A percentile compares a stretch with the other conserved stretches of the same genome.
These are phyloP conservation scores for Colletes collaris DNA, from an alignment of 2,888 invertebrate species.

Conservation along the genomic window DNA sequence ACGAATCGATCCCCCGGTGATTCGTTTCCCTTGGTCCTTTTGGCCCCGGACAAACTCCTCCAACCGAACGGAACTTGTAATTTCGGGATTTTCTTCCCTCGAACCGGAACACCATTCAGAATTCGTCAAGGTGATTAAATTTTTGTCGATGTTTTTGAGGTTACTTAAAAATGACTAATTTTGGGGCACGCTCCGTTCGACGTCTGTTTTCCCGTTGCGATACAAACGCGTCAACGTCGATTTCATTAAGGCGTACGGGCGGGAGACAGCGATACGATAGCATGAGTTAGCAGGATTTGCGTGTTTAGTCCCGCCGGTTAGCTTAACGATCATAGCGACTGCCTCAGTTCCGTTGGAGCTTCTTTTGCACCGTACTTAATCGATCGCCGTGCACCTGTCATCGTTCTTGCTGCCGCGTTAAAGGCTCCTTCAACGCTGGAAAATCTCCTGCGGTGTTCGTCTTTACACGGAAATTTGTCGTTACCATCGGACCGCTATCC, in stretches of 20 bases:
- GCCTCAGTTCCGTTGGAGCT: conserved; percentile 30
- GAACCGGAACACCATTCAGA: neutral
- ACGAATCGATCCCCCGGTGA: conserved; percentile 38
- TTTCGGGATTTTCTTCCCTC: conserved; percentile 4
- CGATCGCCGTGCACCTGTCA: conserved; percentile 39
- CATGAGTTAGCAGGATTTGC: conserved; percentile 26
- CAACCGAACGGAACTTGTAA: neutral
- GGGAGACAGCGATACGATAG: neutral
- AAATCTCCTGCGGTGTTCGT: conserved; percentile 11
- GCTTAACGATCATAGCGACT: conserved; percentile 36
- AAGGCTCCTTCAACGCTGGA: conserved; percentile 11
- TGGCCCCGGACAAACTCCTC: neutral
- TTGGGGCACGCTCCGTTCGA: too few relatives aligned
- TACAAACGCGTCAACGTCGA: neutral
- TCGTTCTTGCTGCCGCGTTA: conserved; percentile 18
- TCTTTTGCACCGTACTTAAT: conserved; percentile 37
- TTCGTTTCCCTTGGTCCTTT: conserved; percentile 1
- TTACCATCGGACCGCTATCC: too few relatives aligned
- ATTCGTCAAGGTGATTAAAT: neutral
- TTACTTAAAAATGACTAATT: too few relatives aligned
- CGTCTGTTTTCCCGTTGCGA: neutral
- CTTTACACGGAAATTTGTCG: conserved; percentile 27
- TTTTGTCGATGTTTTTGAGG: too few relatives aligned
- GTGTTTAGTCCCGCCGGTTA: conserved; percentile 18
- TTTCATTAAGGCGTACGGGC: neutral